Percentiles rank a stretch among this genome's conserved stretches.
These are phyloP conservation scores for Lypha dubia DNA, from an alignment of 2,888 invertebrate genomes.

Conservation along the genomic window DNA sequence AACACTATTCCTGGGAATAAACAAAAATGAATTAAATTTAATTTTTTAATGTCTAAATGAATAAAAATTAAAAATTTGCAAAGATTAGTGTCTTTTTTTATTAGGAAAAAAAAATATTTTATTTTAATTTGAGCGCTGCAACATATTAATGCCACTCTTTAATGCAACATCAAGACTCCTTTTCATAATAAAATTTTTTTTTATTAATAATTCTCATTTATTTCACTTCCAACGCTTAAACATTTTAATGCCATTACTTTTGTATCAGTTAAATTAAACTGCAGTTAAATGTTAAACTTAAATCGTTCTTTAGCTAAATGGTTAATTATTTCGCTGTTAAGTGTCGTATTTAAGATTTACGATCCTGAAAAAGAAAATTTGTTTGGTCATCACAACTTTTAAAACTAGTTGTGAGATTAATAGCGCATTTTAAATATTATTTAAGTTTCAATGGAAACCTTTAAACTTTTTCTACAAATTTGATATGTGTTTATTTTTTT, in stretches of 20 bases:
- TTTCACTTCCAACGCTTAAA: not conserved
- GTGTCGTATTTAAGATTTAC: constrained; percentile 30
- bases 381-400: constrained; percentile 38
- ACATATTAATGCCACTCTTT: no score
- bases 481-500: no score
- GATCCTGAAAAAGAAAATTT: constrained; percentile 31
- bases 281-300: constrained; percentile 8
- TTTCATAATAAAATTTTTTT: no score
- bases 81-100: no score
- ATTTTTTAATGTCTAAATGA: no score
- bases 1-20: no score
- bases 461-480: constrained; percentile 4
- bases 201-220: not conserved
- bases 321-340: constrained; percentile 3
- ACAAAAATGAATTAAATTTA: no score
- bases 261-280: not conserved
- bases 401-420: not conserved
- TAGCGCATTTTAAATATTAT: not conserved
- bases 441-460: constrained; percentile 3
- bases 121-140: no score
- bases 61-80: no score
- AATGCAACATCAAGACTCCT: no score
- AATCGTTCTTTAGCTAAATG: not conserved
- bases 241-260: not conserved
- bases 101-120: no score